Conservation (phyloP, 2,113 vertebrate genomes). For the Tupaia tana region DNA sequence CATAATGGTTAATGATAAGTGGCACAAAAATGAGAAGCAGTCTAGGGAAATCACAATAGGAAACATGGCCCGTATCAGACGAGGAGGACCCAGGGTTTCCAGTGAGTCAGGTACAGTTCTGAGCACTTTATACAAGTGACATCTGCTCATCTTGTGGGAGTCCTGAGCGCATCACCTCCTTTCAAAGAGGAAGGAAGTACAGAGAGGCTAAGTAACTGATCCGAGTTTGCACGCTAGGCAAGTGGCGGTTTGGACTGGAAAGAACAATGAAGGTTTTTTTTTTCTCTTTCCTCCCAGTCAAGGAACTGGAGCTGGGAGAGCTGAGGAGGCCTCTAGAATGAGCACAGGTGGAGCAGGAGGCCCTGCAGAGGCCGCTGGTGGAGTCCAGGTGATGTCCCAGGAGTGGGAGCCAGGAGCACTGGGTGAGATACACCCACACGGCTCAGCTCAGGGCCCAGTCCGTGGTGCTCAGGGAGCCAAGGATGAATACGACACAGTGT, state of each 20-base stretch:
- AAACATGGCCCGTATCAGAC: background rate
- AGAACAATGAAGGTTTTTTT: background rate
- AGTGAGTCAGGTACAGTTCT: accelerated
- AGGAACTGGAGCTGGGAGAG: slow-evolving; percentile 67
- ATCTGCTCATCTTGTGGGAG: background rate
- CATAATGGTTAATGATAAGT: background rate
- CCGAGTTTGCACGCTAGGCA: background rate
- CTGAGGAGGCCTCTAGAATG: slow-evolving; percentile 59
- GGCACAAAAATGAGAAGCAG: background rate
- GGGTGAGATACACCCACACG: background rate
- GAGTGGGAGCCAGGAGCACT: accelerated
- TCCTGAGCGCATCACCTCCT: background rate
- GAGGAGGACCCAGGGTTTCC: background rate
- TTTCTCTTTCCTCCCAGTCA: slow-evolving; percentile 9
- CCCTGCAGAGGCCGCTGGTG: slow-evolving; percentile 59
- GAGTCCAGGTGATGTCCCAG: slow-evolving; percentile 41
- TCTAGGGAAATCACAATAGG: background rate
- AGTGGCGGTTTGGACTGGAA: background rate
- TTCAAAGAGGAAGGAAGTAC: background rate
- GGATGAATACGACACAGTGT: accelerated
- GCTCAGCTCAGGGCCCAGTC: background rate
- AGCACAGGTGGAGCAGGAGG: slow-evolving; percentile 48
- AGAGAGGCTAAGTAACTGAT: background rate
- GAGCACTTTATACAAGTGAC: background rate
- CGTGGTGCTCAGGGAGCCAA: background rate